phyloP scores from a whole-genome alignment of 2,888 invertebrate species.

The Boloria euphrosyne region DNA sequence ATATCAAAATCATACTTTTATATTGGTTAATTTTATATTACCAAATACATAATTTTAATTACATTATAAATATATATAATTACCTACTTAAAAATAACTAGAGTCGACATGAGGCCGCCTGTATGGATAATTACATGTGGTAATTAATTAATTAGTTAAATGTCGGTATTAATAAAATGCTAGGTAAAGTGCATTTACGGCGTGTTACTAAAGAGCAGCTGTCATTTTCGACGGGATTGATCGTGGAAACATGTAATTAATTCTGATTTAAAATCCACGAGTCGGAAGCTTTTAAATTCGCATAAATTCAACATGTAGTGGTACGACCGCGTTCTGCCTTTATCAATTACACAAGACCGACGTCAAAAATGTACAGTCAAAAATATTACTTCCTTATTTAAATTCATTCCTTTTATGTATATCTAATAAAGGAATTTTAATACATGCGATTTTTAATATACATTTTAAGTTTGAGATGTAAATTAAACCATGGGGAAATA shows the following conservation, averaged over 20 bases:
- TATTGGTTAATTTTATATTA: background rate
- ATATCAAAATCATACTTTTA: background rate
- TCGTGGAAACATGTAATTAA: constrained; percentile 67
- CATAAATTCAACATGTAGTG: constrained; percentile 78
- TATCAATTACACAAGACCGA: constrained; percentile 73
- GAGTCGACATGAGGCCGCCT: constrained; percentile 7
- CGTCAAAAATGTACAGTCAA: constrained; percentile 54
- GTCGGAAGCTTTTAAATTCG: constrained; percentile 76
- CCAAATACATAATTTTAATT: constrained; percentile 7
- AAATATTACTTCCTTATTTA: constrained; percentile 54
- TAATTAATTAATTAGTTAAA: constrained; percentile 37
- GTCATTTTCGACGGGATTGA: constrained; percentile 57
- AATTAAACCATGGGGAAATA: too few relatives aligned
- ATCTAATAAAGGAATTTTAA: constrained; percentile 15
- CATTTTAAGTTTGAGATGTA: too few relatives aligned
- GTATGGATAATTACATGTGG: constrained; percentile 30
- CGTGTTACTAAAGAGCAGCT: constrained; percentile 37
- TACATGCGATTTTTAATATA: constrained; percentile 12
- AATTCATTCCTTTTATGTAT: constrained; percentile 52
- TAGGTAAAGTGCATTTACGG: constrained; percentile 32
- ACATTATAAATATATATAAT: constrained; percentile 1
- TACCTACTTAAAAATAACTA: constrained; percentile 20
- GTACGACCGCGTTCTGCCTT: constrained; percentile 64
- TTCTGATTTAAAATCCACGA: constrained; percentile 69
- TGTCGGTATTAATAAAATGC: constrained; percentile 35